phyloP scores from a whole-genome alignment of 2,797 vertebrate genomes.

The Poliocrania exsul region DNA sequence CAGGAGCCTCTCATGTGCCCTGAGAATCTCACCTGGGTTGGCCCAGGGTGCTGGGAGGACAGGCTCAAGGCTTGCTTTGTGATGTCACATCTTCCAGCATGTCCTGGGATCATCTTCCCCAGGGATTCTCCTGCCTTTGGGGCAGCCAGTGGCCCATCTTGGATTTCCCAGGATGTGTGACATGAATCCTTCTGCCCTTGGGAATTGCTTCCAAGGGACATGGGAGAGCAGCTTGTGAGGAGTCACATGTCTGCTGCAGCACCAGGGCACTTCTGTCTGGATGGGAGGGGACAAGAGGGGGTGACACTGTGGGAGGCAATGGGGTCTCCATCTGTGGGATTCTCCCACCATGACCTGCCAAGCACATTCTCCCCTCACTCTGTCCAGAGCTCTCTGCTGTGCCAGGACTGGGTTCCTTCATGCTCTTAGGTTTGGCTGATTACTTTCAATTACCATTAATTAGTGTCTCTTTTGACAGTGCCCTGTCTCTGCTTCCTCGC shows the following conservation, averaged over 20 bases:
- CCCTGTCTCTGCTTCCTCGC: not conserved
- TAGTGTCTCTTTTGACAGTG: constrained; percentile 33
- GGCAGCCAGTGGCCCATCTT: not conserved
- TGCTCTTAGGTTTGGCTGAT: not conserved
- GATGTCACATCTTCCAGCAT: not conserved
- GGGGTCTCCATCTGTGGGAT: not conserved
- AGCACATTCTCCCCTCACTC: not conserved
- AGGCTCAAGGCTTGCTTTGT: not conserved
- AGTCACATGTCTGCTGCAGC: not conserved
- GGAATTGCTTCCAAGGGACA: not conserved
- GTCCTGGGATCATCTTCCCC: not conserved
- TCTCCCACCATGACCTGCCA: not conserved
- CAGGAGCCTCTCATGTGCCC: not conserved
- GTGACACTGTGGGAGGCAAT: accelerated
- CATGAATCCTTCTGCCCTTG: not conserved
- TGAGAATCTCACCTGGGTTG: not conserved
- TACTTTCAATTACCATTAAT: constrained; percentile 46
- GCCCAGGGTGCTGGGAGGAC: not conserved
- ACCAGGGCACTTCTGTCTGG: accelerated
- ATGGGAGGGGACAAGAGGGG: not conserved
- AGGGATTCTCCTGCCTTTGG: not conserved
- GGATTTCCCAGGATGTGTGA: not conserved
- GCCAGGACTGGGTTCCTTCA: not conserved
- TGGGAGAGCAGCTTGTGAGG: not conserved
- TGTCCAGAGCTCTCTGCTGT: not conserved